Evolutionary conservation across 2,797 vertebrate genomes (phyloP), one percentile per base, ranked within the genome.

Genomic region (Acipenser oxyrinchus): DNA sequence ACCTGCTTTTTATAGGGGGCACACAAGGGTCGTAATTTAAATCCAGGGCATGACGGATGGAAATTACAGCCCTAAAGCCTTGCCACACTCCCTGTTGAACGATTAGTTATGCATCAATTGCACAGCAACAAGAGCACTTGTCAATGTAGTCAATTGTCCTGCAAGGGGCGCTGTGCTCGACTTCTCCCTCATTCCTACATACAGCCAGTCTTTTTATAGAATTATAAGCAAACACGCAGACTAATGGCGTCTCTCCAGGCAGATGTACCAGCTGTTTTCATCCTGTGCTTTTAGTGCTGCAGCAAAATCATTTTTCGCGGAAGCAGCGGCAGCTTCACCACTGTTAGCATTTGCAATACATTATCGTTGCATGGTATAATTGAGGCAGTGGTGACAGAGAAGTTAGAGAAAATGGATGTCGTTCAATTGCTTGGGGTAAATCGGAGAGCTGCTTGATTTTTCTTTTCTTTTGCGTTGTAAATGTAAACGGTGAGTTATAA

Each of bases 191-290:
- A 50, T 48, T 65, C 49, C 23, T 15, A 65, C 18, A 37, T 69
- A 63, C 63, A 51, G 62, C 59, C 68, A 11, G 60, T 51, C 23
- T 64, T 9, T 65, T 64, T 49, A 8, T 4, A 37, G 37, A 37
- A 18, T 58, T 37, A 8, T 18, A 65, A 37, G 53, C 53, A 55
- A 8, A 68, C 66, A 65, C 23, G 53, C 69, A 63, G 69, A 86
- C 82, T 75, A 88, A 89, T 90, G 88, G 88, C 86, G 87, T 87
- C 86, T 68, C 79, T 83, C 78, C 77, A 78, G 74, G 65, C 53
- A 73, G 48, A 77, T 66, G 65, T 66, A 82, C 74, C 84, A 83
- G 84, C 81, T 84, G 86, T 85, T 84, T 78, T 77, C 64, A 11
- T 76, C 77, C 12, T 59, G 6, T 7, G 75, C 57, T 66, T 77